Evolutionary conservation across 2,888 invertebrate species (phyloP), one percentile per base, ranked within the genome.

Genomic region (Aplocera efformata): DNA sequence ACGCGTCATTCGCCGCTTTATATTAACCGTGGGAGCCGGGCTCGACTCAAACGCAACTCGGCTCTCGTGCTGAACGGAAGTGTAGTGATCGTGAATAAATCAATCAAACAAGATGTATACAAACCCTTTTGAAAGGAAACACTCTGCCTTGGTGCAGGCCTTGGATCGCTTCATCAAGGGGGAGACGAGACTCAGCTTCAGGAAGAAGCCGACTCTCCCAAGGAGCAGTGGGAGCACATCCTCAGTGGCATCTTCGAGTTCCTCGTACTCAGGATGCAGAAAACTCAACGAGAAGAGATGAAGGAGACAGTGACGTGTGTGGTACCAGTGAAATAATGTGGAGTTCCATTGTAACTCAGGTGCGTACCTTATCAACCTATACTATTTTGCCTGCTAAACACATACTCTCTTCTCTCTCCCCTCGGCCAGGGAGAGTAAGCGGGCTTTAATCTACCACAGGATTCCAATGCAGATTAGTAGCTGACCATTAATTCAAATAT

Each of bases 121-220:
- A 45, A 92, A 92, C 70, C 92, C 92, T 37, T 92, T 92, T 67
- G 92, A 92, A 55, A 89, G 92, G 55, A 92, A 92, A 58, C 92
- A 92, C 69, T 92, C 92, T 8, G 90, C 90, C 39, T 85, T 92
- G 67, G 88, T 92, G 58, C 92, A 92, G 66, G 89, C 91, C 61
- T 78, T 92, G 60, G 92, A 92, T 67, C 90, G 90, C 44, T 79
- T 92, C 46, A 79, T 92, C 52, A 60, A 53, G 33, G 89, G 90
- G n/a, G 89, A 89, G 30, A 68, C 80, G 7, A 69, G 77, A 30
- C 58, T 80, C 1, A 81, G 78, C 56, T 84, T 86, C 55, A 72
- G 70, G 31, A 79, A 69, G 66, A 85, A 83, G 57, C 70, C 71
- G 9, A 58, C 58, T 9, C 48, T 76, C 22, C 60, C 72, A 5